These are phyloP conservation scores for Heliconius nattereri DNA, from an alignment of 1,140 invertebrate species.

Conservation along the genomic window DNA sequence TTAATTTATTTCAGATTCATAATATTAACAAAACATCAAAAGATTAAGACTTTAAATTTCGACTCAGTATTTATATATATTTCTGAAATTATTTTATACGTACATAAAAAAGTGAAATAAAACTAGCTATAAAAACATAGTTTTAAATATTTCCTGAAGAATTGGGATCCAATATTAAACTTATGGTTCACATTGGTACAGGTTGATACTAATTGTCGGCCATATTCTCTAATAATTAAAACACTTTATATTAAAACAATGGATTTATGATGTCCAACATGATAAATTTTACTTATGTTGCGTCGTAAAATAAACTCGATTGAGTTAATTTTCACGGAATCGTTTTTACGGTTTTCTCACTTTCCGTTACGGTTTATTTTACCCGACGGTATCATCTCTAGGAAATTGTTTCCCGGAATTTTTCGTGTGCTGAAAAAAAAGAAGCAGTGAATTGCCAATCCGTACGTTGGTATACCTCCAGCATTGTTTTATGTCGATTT, in stretches of 20 bases:
- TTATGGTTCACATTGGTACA: not conserved
- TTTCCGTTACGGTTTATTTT: conserved; percentile 76
- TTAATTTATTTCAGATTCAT: no score
- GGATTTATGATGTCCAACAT: conserved; percentile 18
- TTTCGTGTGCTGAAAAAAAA: conserved; percentile 48
- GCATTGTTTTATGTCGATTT: conserved; percentile 45
- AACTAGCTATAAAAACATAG: no score
- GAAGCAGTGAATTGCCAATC: conserved; percentile 50
- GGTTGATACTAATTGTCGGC: not conserved
- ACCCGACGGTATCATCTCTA: conserved; percentile 74
- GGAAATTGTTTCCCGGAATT: conserved; percentile 69
- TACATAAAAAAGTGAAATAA: no score
- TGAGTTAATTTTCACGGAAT: conserved; percentile 74
- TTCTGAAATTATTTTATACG: not conserved
- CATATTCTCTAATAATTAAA: not conserved
- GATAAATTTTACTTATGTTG: conserved; percentile 34
- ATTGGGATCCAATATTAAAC: not conserved
- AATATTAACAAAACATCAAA: no score
- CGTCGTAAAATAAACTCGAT: conserved; percentile 50
- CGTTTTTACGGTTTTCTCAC: conserved; percentile 71
- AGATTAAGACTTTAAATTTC: no score
- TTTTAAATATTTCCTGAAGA: not conserved
- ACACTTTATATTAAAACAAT: not conserved
- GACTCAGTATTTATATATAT: not conserved
- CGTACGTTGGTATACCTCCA: conserved; percentile 42